phyloP scores from a whole-genome alignment of 2,888 invertebrate genomes.

The Aphidoletes aphidimyza region DNA sequence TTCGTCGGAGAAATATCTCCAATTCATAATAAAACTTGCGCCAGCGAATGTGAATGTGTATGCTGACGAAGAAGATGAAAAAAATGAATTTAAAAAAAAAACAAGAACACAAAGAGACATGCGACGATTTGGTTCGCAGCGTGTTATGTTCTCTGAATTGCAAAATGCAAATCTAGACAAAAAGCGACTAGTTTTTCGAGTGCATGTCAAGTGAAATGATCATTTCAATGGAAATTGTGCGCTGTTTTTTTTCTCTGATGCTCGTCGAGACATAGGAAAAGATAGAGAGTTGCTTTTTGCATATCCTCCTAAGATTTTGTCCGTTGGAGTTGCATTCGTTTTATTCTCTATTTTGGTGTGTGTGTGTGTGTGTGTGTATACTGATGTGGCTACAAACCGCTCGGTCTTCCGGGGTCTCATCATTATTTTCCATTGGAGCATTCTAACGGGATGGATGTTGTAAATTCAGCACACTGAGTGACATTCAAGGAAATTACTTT shows the following conservation, averaged over 20 bases:
- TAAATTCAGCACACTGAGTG: conserved; percentile 10
- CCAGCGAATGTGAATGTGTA: not conserved
- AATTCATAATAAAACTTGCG: conserved; percentile 26
- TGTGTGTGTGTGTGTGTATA: not conserved
- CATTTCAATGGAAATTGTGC: conserved; percentile 19
- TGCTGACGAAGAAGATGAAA: too few relatives aligned
- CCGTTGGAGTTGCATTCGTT: not conserved
- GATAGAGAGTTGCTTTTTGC: not conserved
- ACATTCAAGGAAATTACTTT: conserved; percentile 43
- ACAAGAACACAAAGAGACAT: not conserved
- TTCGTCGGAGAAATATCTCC: not conserved
- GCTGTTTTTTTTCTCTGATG: not conserved
- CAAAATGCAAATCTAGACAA: not conserved
- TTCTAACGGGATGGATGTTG: conserved; percentile 23
- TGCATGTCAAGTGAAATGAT: conserved; percentile 45
- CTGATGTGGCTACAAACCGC: not conserved
- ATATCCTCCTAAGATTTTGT: conserved; percentile 41
- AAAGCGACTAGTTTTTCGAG: conserved; percentile 18
- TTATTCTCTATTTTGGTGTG: not conserved
- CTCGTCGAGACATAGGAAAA: not conserved
- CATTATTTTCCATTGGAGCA: conserved; percentile 31
- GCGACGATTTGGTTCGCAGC: not conserved
- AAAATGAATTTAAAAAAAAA: not conserved
- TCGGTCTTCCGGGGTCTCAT: conserved; percentile 22
- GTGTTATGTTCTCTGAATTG: not conserved